Evolutionary conservation across 2,888 invertebrate species (phyloP), one percentile per base, ranked within the genome.

Genomic region (Leucophenga montana): DNA sequence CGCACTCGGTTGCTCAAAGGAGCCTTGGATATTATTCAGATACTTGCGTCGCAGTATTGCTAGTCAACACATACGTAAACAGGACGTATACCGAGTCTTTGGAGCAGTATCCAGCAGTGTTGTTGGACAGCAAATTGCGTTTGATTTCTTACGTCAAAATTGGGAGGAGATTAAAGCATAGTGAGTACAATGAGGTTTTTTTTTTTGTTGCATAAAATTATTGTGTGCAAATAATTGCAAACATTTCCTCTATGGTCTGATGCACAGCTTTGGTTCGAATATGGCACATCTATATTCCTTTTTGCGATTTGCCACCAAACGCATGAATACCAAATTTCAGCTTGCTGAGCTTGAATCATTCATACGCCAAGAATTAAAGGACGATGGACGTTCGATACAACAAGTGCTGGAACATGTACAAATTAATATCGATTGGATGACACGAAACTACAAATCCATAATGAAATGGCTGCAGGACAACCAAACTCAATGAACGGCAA

Each of bases 371-470:
- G 92, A 92, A 68, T 90, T 91, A 70, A 90, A 92, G 56, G 93
- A 95, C 70, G 90, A 94, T 14, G 94, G 94, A 0, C 89, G 95
- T 73, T 93, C 95, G 0, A 92, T 95, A 0, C 92, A 93, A 71
- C 97, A 97, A 88, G 93, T 95, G 0, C 88, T 96, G 9, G 97
- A 97, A 85, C 92, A 93, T 66, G 93, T 94, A 0, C 92, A 94
- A 76, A 93, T 94, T 3, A 96, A 97, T 85, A 93, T 96, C 0
- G 91, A 92, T 75, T 97, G 97, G 97, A 93, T 95, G 91, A 90
- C 93, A 66, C 90, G 90, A 61, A 94, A 96, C 89, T 94, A 94
- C 84, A 89, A 91, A 67, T 91, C 91, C 1, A 95, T 97, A 71
- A 91, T 93, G 3, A 89, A 92, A 44, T 97, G 97, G 97, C 88